Base-by-base conservation (phyloP, 2,888 invertebrate species). In the Eupelmus urozonus region DNA sequence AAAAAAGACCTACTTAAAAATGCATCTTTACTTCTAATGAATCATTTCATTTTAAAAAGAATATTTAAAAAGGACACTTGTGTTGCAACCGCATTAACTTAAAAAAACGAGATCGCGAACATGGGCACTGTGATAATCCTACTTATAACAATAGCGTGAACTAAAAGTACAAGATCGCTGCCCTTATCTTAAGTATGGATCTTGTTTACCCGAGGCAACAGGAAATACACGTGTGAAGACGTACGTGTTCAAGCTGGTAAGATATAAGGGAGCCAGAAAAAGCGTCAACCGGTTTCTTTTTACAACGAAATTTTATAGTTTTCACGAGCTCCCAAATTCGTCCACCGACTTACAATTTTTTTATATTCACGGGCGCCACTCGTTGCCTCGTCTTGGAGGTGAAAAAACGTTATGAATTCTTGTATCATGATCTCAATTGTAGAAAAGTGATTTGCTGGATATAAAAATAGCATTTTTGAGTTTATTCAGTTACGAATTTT, bases 161-260 rank as follows among this genome's bases (percentile, higher is more conserved):
- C 16, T 25, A 63, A 62, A 45, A 25, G 7, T 25, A 25, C 16
- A 7, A 20, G 23, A 42, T 25, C 23, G 16, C 23, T 25, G 42
- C 20, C 9, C 40, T 62, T 63, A 63, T 63, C 63, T 45, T 63
- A 63, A 63, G 23, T 45, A 25, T 16, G 40, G 63, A 63, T 63
- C 63, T 27, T 45, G 63, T 45, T 62, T 62, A 23, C 4, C 9
- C 23, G 18, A n/a, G 18, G 18, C 27, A 25, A 13, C 18, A 18
- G 34, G 34, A 57, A 60, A 60, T 59, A 59, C 3, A 23, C 49
- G 27, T 13, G 27, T 23, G 45, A 63, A 45, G 63, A 63, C 5
- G 27, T n/a, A 25, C 23, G 25, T 7, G 23, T 13, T 13, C 25
- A 7, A 63, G 49, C 49, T 25, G 49, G 23, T 45, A 49, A 45